Conservation (phyloP, 2,113 vertebrate genomes). For the Daboia siamensis region DNA sequence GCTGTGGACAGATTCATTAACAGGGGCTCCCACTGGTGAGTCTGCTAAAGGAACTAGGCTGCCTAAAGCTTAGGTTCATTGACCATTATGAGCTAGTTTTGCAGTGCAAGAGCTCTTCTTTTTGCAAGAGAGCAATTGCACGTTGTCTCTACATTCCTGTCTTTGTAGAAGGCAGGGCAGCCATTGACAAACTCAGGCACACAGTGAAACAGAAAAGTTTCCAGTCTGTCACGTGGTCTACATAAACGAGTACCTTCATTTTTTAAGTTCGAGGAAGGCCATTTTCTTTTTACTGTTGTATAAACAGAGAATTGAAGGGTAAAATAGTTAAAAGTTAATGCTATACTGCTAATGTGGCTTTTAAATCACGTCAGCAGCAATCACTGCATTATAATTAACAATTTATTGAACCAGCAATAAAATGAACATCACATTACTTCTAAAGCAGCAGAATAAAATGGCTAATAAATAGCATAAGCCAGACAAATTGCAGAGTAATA, state of each 20-base stretch:
- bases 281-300: slow-evolving; percentile 83
- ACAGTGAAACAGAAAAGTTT: slow-evolving; percentile 55
- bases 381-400: slow-evolving; percentile 91
- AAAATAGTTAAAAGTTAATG: slow-evolving; percentile 89
- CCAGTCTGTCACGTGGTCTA: slow-evolving; percentile 68
- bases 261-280: slow-evolving; percentile 76
- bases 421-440: slow-evolving; percentile 88
- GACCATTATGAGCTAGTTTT: slow-evolving; percentile 55
- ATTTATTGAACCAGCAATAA: slow-evolving; percentile 91
- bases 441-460: slow-evolving; percentile 88
- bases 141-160: slow-evolving; percentile 26
- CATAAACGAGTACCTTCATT: slow-evolving; percentile 74
- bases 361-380: slow-evolving; percentile 89
- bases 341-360: slow-evolving; percentile 86
- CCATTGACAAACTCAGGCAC: slow-evolving; percentile 33
- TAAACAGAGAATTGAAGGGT: slow-evolving; percentile 85
- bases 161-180: slow-evolving; percentile 55
- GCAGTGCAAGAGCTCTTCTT: slow-evolving; percentile 42
- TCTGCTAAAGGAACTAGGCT: background rate
- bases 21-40: background rate
- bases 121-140: slow-evolving; percentile 16
- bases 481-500: slow-evolving; percentile 90
- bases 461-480: slow-evolving; percentile 88
- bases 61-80: slow-evolving; percentile 33
- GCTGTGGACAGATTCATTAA: background rate